Base-by-base conservation (phyloP, 2,113 vertebrate species). In the Harpagus bidentatus region DNA sequence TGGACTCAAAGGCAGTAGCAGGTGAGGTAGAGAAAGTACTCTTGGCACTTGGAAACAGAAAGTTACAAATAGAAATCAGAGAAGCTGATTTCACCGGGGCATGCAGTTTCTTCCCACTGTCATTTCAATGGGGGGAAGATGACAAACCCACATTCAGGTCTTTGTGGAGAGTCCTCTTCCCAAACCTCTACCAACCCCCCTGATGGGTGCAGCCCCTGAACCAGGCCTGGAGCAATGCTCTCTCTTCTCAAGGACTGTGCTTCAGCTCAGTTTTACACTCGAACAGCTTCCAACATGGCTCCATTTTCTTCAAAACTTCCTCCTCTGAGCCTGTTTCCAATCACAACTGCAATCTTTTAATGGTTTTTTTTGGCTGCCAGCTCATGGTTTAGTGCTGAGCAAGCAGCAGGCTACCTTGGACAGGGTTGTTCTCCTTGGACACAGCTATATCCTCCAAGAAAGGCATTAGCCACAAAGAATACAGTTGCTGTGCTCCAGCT, bases 21-120 rank as follows among this genome's bases (percentile, higher is more conserved):
- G 80, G 34, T 4, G 38, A 45, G 26, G 42, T 4, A 20, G 61
- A 16, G 55, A 36, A 36, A 56, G 36, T 2, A 2, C 63, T 17
- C 29, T 15, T 34, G 47, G 79, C 47, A 11, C 16, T 12, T 6
- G 31, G 42, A 18, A 70, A 20, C 4, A 25, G 36, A 23, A 77
- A 53, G 19, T 38, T 58, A 34, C 34, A 14, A 4, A 4, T 0
- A 26, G 47, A 53, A 29, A 31, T 6, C 0, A 11, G 62, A n/a
- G 59, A n/a, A 8, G 47, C 29, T 2, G 23, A 13, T 42, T 42
- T 26, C n/a, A 15, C 40, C 34, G 1, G 19, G 10, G 8, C 15
- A 7, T 0, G 10, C n/a, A 3, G 47, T 11, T 40, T n/a, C 29
- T n/a, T 13, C 38, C 38, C 45, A 16, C 28, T 3, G 11, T 16